A percentile compares a stretch with the other conserved stretches of the same genome.
Evolutionary conservation across 2,113 vertebrate species (phyloP).

Genomic region (Cephalopholis sonnerati): DNA sequence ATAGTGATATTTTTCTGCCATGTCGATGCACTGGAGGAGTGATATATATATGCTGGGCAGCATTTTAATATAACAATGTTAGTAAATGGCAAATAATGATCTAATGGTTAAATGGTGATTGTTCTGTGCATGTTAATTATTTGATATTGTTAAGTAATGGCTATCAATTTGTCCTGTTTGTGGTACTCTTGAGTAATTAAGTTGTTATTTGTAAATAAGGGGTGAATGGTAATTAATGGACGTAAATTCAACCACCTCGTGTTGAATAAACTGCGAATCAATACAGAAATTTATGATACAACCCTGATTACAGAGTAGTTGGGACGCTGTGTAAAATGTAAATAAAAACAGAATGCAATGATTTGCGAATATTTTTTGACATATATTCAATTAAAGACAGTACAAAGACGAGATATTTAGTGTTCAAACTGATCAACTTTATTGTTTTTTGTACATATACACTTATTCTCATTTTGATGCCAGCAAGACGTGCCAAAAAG

Average conservation of each 20-base stretch:
- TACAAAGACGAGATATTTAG: too few relatives aligned
- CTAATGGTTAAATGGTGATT: constrained; percentile 52
- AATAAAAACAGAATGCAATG: too few relatives aligned
- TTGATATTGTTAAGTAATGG: constrained; percentile 35
- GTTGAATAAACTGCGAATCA: constrained; percentile 8
- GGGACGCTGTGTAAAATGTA: too few relatives aligned
- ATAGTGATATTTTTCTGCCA: constrained; percentile 23
- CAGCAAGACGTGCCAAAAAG: too few relatives aligned
- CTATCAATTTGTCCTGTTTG: constrained; percentile 16
- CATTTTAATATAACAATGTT: constrained; percentile 37
- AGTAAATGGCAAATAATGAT: constrained; percentile 73
- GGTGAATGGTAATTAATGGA: background rate
- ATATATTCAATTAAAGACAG: too few relatives aligned
- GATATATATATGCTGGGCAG: background rate
- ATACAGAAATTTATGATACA: background rate
- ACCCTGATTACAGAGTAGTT: too few relatives aligned
- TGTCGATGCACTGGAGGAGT: constrained; percentile 5
- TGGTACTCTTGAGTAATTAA: background rate
- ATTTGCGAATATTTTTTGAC: too few relatives aligned
- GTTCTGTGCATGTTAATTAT: constrained; percentile 43
- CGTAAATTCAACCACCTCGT: background rate
- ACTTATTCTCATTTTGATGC: too few relatives aligned
- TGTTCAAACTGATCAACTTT: too few relatives aligned
- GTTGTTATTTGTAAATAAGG: constrained; percentile 27
- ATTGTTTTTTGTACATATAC: too few relatives aligned